phyloP scores from a whole-genome alignment of 2,113 vertebrate species.

The Rynchops niger region DNA sequence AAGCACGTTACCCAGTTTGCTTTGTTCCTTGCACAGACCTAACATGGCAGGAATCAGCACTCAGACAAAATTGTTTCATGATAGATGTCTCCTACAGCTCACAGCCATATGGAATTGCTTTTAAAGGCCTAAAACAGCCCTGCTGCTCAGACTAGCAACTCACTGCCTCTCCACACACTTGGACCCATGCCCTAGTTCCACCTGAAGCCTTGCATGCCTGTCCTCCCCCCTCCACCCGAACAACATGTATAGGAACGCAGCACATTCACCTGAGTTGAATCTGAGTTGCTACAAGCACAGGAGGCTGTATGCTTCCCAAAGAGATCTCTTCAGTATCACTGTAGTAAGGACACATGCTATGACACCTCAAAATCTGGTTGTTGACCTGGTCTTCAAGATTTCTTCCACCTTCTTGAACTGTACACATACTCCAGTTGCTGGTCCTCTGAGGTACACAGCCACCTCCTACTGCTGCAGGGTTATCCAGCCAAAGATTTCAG shows the following conservation, averaged over 20 bases:
- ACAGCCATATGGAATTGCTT: background rate
- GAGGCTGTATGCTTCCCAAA: background rate
- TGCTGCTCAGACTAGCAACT: background rate
- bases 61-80: background rate
- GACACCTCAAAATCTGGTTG: background rate
- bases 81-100: background rate
- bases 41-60: background rate
- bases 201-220: background rate
- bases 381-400: background rate
- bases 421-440: background rate
- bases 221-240: background rate
- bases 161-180: background rate
- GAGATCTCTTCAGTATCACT: background rate
- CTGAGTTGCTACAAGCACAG: background rate
- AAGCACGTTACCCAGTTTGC: background rate
- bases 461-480: background rate
- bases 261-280: background rate
- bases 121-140: background rate
- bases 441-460: background rate
- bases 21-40: background rate
- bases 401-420: background rate
- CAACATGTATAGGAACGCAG: background rate
- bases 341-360: background rate
- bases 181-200: background rate
- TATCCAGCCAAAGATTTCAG: background rate